Evolutionary conservation across 35 echinoderm and acorn worm genomes (phyloP).

Genomic region (Amphiura filiformis): DNA sequence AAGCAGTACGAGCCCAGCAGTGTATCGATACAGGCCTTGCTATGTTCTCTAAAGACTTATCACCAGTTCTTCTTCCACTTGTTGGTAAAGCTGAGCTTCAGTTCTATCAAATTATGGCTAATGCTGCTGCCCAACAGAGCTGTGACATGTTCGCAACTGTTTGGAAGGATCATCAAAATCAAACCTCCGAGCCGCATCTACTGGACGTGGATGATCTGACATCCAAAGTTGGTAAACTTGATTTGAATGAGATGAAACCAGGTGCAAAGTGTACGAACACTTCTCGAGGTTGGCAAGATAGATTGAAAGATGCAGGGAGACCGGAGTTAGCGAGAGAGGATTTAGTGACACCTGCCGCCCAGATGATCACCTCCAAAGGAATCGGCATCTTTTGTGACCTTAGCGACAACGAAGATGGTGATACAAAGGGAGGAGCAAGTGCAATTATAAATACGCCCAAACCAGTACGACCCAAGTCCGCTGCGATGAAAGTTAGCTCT

Average conservation of each 20-base stretch:
- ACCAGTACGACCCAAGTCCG: neutral
- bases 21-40: neutral
- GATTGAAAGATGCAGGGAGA: neutral
- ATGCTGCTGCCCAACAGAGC: neutral
- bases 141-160: neutral
- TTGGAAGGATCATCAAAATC: neutral
- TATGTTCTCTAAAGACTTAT: neutral
- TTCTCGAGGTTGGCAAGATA: neutral
- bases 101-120: neutral
- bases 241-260: neutral
- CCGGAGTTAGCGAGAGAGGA: neutral
- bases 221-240: neutral
- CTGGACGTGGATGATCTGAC: neutral
- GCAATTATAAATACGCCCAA: neutral
- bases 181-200: neutral
- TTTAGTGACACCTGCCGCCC: neutral
- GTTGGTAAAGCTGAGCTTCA: neutral
- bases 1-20: neutral
- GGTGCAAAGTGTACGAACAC: neutral
- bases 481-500: neutral
- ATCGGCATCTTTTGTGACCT: constrained; percentile 33
- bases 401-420: constrained; percentile 3
- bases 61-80: neutral
- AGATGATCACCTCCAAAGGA: neutral
- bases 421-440: neutral